Evolutionary conservation across 2,797 vertebrate genomes (phyloP).

Genomic region (Alfaro cultratus): DNA sequence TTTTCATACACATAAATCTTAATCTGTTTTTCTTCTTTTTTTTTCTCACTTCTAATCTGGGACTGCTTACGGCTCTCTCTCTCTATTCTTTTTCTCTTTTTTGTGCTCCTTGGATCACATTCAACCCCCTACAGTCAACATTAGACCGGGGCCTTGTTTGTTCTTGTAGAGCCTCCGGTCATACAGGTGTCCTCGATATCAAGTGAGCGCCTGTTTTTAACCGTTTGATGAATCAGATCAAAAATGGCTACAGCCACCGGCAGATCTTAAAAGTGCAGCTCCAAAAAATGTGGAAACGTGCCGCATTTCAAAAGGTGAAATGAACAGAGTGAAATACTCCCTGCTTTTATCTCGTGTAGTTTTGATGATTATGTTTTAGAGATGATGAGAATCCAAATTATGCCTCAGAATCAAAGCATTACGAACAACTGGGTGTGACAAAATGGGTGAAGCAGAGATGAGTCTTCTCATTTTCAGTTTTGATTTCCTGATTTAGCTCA

Average conservation of each 20-base stretch:
- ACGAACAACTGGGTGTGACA: not conserved
- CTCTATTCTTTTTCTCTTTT: not conserved
- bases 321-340: not conserved
- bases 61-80: not conserved
- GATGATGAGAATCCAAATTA: not conserved
- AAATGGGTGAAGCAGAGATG: not conserved
- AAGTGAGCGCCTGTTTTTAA: slow-evolving; percentile 31
- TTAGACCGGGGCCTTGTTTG: slow-evolving; percentile 53
- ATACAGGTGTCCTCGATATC: slow-evolving; percentile 62
- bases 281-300: not conserved
- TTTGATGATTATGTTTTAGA: not conserved
- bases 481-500: not conserved
- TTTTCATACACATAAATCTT: slow-evolving; percentile 2
- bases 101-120: slow-evolving; percentile 37
- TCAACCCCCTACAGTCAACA: slow-evolving; percentile 46
- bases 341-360: not conserved
- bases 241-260: not conserved
- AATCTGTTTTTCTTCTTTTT: not conserved
- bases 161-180: slow-evolving; percentile 62
- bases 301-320: not conserved
- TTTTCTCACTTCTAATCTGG: slow-evolving; percentile 1
- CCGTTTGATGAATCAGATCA: slow-evolving; percentile 11
- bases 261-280: not conserved
- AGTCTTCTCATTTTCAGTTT: not conserved
- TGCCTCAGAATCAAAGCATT: not conserved